Evolutionary conservation across 2,797 vertebrate species (phyloP).

Genomic region (Aldrovandia affinis): DNA sequence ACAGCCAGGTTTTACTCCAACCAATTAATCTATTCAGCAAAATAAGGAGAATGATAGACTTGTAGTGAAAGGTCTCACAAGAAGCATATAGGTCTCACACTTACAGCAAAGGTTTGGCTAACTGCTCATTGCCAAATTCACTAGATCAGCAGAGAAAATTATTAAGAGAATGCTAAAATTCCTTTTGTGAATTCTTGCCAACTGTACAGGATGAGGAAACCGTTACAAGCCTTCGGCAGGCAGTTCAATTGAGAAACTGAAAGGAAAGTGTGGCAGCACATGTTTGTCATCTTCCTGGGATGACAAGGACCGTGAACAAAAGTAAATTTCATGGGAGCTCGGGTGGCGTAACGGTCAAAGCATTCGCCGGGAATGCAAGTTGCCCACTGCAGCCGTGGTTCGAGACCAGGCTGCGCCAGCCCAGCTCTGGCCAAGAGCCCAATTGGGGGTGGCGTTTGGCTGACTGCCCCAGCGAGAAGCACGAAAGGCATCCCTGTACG

Average conservation of each 20-base stretch:
- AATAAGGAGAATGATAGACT: neutral
- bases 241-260: neutral
- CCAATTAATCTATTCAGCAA: too few relatives aligned
- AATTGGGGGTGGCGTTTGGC: too few relatives aligned
- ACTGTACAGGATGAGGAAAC: neutral
- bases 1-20: too few relatives aligned
- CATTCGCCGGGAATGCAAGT: too few relatives aligned
- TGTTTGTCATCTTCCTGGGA: too few relatives aligned
- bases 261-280: neutral
- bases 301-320: neutral
- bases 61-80: neutral
- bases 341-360: too few relatives aligned
- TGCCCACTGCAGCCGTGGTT: too few relatives aligned
- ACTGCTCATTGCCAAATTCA: neutral
- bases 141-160: neutral
- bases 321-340: neutral
- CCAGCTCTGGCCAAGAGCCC: too few relatives aligned
- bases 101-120: neutral
- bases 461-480: too few relatives aligned
- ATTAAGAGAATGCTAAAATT: neutral
- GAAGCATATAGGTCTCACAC: neutral
- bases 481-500: too few relatives aligned
- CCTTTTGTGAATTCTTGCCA: neutral
- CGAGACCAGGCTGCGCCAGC: too few relatives aligned
- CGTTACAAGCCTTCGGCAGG: neutral